Conservation (phyloP, 2,797 vertebrate species). For the Dicrostonyx torquatus region DNA sequence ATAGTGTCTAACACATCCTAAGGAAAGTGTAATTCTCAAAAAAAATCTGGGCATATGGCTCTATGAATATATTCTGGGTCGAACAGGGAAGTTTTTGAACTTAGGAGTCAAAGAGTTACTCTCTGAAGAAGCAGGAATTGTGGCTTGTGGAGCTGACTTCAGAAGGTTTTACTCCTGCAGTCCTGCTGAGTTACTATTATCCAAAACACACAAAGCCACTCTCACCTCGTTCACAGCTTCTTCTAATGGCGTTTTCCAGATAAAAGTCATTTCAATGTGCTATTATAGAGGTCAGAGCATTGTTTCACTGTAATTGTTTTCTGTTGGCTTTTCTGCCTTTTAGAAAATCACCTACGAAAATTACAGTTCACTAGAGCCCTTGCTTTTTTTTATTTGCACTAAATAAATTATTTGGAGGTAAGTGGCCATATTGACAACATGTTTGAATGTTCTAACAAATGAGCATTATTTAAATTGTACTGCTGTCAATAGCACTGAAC, state of each 20-base stretch:
- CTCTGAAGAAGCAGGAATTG: background rate
- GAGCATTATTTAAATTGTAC: constrained; percentile 48
- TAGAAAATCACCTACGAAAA: constrained; percentile 61
- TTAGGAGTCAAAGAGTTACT: constrained; percentile 54
- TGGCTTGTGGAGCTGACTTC: constrained; percentile 35
- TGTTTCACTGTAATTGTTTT: constrained; percentile 75
- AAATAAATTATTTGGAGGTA: constrained; percentile 29
- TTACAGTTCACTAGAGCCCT: constrained; percentile 50
- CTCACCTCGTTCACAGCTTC: constrained; percentile 57
- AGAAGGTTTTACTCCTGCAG: background rate
- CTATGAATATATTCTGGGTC: constrained; percentile 2
- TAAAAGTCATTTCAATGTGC: constrained; percentile 69
- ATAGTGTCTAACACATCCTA: background rate
- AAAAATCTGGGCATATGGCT: background rate
- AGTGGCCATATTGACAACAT: constrained; percentile 16
- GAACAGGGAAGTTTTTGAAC: constrained; percentile 48
- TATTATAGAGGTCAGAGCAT: constrained; percentile 70
- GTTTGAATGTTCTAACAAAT: constrained; percentile 2
- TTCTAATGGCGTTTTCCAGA: constrained; percentile 64
- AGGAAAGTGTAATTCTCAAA: background rate
- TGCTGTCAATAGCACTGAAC: background rate
- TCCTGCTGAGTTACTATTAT: constrained; percentile 70
- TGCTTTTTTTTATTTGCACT: background rate
- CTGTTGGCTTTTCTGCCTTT: constrained; percentile 62
- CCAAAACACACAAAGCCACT: constrained; percentile 63